Conservation (phyloP, 2,113 vertebrate species). For the Carassius carassius region DNA sequence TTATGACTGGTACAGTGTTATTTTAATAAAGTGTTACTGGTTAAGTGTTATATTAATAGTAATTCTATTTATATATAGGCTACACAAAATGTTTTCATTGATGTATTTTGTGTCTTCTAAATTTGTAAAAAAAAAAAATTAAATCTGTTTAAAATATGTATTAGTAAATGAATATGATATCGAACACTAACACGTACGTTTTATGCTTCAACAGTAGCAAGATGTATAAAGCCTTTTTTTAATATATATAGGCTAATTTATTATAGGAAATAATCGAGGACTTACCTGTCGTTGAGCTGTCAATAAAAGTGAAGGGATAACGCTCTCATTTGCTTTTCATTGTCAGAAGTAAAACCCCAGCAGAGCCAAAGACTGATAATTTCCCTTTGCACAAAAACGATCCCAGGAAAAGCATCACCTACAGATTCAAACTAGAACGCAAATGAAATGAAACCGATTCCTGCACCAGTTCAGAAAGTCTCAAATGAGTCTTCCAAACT, state of each 20-base stretch:
- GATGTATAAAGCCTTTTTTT: neutral
- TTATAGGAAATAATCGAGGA: neutral
- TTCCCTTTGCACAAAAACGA: conserved; percentile 62
- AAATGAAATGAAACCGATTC: conserved; percentile 11
- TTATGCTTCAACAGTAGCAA: neutral
- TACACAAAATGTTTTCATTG: neutral
- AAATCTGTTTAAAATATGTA: neutral
- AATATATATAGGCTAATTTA: neutral
- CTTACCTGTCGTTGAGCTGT: conserved; percentile 75
- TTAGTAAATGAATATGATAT: neutral
- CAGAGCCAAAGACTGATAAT: conserved; percentile 65
- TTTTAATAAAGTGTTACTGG: too few relatives aligned
- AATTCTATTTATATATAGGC: neutral
- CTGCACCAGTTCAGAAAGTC: conserved; percentile 41
- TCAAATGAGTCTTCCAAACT: conserved; percentile 51
- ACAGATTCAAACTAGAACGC: conserved; percentile 4
- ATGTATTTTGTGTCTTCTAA: neutral
- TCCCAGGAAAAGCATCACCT: conserved; percentile 65
- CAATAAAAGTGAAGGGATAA: conserved; percentile 69
- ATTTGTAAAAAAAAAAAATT: neutral
- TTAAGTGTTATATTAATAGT: neutral
- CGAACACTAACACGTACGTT: neutral
- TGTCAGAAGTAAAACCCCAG: conserved; percentile 62
- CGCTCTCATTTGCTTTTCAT: conserved; percentile 77
- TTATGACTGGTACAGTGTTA: neutral